phyloP scores from a whole-genome alignment of 2,888 invertebrate species.

The Cephus runcator region DNA sequence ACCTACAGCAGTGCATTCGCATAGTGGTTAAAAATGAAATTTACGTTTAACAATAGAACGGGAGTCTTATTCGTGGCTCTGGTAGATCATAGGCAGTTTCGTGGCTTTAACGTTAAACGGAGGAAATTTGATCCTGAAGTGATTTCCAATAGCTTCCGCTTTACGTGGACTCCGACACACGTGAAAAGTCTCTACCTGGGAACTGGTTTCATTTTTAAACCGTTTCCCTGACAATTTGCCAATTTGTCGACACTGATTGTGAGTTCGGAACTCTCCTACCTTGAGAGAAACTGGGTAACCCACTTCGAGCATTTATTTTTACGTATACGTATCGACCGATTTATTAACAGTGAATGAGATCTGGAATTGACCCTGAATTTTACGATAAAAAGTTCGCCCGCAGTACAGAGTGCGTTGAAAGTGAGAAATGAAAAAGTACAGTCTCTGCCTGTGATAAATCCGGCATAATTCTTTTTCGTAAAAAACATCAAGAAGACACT shows the following conservation, averaged over 20 bases:
- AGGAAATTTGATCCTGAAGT: conserved; percentile 15
- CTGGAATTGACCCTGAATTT: neutral
- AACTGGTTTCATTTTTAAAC: conserved; percentile 30
- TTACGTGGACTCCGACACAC: neutral
- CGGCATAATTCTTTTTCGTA: neutral
- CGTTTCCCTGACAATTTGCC: conserved; percentile 37
- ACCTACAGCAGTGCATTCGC: neutral
- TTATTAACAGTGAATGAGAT: neutral
- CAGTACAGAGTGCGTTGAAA: neutral
- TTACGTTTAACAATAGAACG: neutral
- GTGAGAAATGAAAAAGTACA: conserved; percentile 3
- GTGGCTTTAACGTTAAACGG: conserved; percentile 11
- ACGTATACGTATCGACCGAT: conserved; percentile 2
- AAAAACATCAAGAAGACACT: neutral
- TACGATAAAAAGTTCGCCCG: neutral
- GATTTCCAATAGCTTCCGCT: neutral
- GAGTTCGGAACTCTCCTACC: neutral
- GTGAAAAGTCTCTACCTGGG: neutral
- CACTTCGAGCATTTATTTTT: conserved; percentile 15
- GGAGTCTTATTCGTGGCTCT: neutral
- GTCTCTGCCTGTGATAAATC: neutral
- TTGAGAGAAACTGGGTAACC: conserved; percentile 15
- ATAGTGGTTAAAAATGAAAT: neutral
- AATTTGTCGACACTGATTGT: conserved; percentile 27
- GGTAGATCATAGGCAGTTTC: neutral